These are phyloP conservation scores for Alouatta palliata DNA, from an alignment of 2,113 vertebrate species.

Conservation along the genomic window DNA sequence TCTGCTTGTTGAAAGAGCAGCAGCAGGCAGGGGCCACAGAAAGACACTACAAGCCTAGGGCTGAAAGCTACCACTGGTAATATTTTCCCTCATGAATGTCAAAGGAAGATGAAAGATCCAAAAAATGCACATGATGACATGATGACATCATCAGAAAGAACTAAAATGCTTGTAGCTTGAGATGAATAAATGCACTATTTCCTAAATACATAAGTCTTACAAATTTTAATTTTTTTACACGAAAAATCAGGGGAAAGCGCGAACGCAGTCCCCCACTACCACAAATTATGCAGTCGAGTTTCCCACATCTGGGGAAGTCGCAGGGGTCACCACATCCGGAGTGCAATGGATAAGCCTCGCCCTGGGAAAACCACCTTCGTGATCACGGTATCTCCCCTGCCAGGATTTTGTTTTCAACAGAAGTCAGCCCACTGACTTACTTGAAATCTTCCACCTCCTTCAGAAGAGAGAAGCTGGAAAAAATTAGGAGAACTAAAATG, in stretches of 20 bases:
- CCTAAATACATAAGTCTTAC: background rate
- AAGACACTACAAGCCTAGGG: background rate
- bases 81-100: conserved; percentile 48
- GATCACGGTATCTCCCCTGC: too few relatives aligned
- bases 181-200: background rate
- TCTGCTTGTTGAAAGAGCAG: background rate
- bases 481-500: conserved; percentile 7
- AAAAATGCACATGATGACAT: background rate
- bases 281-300: too few relatives aligned
- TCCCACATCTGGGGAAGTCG: too few relatives aligned
- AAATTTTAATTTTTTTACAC: too few relatives aligned
- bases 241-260: too few relatives aligned
- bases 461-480: conserved; percentile 54
- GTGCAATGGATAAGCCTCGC: too few relatives aligned
- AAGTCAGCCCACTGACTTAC: background rate
- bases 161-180: background rate
- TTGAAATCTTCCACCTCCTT: conserved; percentile 30
- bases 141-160: background rate
- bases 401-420: conserved; percentile 29
- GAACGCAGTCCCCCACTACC: too few relatives aligned
- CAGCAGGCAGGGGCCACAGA: background rate
- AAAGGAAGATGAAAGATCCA: conserved; percentile 29
- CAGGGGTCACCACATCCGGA: too few relatives aligned
- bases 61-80: background rate
- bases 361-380: too few relatives aligned